Percentiles rank a stretch among this genome's conserved stretches.
Conservation (phyloP, 2,888 invertebrate genomes). For the Brenthis ino region DNA sequence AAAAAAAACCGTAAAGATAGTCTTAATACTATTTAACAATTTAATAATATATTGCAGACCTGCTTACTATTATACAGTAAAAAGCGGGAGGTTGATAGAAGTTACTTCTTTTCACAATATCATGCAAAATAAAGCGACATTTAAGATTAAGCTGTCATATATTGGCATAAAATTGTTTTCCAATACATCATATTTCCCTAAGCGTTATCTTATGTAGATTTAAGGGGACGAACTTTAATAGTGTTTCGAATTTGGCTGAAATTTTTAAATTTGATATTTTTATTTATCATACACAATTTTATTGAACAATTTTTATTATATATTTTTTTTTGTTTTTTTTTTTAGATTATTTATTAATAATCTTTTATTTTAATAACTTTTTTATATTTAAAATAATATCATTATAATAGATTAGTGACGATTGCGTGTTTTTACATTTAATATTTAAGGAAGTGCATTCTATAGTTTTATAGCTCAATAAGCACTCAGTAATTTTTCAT, state of each 20-base stretch:
- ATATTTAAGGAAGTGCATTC: not conserved
- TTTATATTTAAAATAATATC: too few species aligned
- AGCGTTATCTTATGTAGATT: slow-evolving; percentile 35
- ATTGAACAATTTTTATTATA: too few species aligned
- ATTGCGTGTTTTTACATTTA: too few species aligned
- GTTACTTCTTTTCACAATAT: too few species aligned
- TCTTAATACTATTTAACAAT: too few species aligned
- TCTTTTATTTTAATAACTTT: too few species aligned
- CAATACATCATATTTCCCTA: slow-evolving; percentile 38
- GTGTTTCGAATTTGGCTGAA: slow-evolving; percentile 27
- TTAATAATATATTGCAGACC: too few species aligned
- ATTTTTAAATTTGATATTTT: slow-evolving; percentile 27
- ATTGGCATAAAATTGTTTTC: slow-evolving; percentile 33
- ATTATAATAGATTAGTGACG: too few species aligned
- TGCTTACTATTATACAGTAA: too few species aligned
- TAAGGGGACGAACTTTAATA: slow-evolving; percentile 34
- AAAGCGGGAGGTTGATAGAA: too few species aligned
- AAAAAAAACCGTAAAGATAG: too few species aligned
- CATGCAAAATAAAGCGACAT: slow-evolving; percentile 2
- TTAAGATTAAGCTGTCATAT: slow-evolving; percentile 14
- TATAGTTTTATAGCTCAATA: not conserved
- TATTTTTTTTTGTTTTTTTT: slow-evolving; percentile 1
- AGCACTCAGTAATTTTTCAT: not conserved
- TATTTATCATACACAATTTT: slow-evolving; percentile 9
- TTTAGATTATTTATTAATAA: not conserved